These are phyloP conservation scores for Halictus ligatus DNA, from an alignment of 2,888 invertebrate genomes.

Conservation along the genomic window DNA sequence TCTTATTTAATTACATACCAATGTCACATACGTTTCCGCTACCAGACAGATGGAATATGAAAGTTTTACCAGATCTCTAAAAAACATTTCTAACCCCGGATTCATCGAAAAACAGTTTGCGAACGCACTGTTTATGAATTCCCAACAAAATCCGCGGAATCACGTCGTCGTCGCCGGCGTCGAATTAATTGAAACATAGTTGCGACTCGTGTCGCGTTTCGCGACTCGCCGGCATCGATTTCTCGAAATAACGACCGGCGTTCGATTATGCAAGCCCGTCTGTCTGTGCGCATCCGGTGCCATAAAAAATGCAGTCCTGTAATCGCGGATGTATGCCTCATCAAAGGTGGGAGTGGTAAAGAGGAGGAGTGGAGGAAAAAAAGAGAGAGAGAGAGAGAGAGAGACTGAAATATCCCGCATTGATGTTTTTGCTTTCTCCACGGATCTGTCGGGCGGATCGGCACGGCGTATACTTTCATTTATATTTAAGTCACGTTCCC, in stretches of 20 bases:
- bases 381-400: not conserved
- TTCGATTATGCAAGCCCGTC: slow-evolving; percentile 30
- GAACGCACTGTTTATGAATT: not conserved
- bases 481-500: slow-evolving; percentile 49
- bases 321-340: slow-evolving; percentile 52
- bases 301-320: slow-evolving; percentile 57
- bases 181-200: slow-evolving; percentile 12
- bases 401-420: slow-evolving; percentile 49
- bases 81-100: not conserved
- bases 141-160: not conserved
- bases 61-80: not conserved
- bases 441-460: not conserved
- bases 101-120: not conserved
- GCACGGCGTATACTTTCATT: slow-evolving; percentile 15
- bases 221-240: slow-evolving; percentile 24
- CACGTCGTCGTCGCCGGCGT: not conserved
- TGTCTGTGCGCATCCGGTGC: not conserved
- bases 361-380: not conserved
- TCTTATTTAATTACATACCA: not conserved
- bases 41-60: not conserved
- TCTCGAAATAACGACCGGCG: slow-evolving; percentile 26
- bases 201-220: slow-evolving; percentile 6
- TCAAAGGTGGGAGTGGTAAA: slow-evolving; percentile 22
- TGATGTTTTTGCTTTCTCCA: slow-evolving; percentile 31
- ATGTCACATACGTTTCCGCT: not conserved